phyloP scores from a whole-genome alignment of 2,113 vertebrate species.

The Odontesthes bonariensis region DNA sequence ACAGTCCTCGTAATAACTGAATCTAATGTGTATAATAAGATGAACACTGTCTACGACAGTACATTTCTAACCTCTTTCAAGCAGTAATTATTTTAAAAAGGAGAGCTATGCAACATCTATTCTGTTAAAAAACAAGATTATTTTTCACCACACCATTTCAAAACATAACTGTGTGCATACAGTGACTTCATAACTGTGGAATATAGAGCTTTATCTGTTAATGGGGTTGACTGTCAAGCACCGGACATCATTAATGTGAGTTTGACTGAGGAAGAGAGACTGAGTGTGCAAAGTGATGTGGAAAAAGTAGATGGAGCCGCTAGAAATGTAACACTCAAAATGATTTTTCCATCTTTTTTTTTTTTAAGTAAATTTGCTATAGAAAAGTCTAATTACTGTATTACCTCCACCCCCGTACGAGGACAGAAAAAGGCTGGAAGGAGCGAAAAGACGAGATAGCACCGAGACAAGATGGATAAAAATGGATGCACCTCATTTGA shows the following conservation, averaged over 20 bases:
- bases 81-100: background rate
- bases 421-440: background rate
- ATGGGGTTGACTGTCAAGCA: conserved; percentile 17
- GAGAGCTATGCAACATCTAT: conserved; percentile 2
- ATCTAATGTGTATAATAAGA: background rate
- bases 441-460: background rate
- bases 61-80: conserved; percentile 11
- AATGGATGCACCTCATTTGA: background rate
- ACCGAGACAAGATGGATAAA: background rate
- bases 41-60: background rate
- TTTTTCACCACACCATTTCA: conserved; percentile 21
- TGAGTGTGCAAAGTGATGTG: background rate
- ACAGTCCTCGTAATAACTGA: background rate
- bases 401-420: background rate
- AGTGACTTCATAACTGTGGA: background rate
- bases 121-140: background rate
- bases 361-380: conserved; percentile 15
- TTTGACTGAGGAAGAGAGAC: conserved; percentile 12
- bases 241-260: conserved; percentile 8
- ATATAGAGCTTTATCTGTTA: conserved; percentile 17
- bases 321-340: background rate
- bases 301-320: conserved; percentile 8
- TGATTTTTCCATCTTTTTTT: no score
- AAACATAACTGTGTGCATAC: conserved; percentile 19
- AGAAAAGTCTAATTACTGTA: background rate